Percentiles rank a stretch among this genome's conserved stretches.
Conservation (phyloP, 23 tunicate species). For the Diplosoma virens region DNA sequence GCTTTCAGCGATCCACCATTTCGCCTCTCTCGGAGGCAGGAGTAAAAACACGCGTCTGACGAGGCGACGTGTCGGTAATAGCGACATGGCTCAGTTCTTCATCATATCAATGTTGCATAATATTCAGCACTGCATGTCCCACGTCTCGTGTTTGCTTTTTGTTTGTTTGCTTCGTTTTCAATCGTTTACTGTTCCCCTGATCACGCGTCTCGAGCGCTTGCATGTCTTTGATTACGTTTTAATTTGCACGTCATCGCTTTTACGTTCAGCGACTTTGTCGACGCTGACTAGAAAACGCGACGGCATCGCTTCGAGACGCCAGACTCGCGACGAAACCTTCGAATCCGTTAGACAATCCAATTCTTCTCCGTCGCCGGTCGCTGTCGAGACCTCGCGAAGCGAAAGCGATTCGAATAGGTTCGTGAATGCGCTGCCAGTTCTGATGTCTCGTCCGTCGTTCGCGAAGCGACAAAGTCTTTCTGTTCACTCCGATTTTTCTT, state of each 20-base stretch:
- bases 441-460: conserved; percentile 2
- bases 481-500: too few species aligned
- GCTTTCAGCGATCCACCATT: conserved; percentile 17
- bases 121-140: background rate
- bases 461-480: conserved; percentile 1
- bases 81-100: too few species aligned
- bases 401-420: background rate
- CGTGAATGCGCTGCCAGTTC: background rate
- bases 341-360: background rate
- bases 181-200: background rate
- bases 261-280: background rate
- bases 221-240: background rate
- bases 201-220: background rate
- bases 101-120: too few species aligned
- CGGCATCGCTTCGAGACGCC: background rate
- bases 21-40: conserved; percentile 48
- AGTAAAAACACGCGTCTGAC: conserved; percentile 6
- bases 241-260: conserved; percentile 9
- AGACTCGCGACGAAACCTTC: background rate
- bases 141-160: background rate
- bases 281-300: background rate
- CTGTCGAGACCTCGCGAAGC: background rate
- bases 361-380: background rate
- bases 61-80: conserved; percentile 2
- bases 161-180: background rate